These are phyloP conservation scores for Cabera pusaria DNA, from an alignment of 2,888 invertebrate genomes.

Conservation along the genomic window DNA sequence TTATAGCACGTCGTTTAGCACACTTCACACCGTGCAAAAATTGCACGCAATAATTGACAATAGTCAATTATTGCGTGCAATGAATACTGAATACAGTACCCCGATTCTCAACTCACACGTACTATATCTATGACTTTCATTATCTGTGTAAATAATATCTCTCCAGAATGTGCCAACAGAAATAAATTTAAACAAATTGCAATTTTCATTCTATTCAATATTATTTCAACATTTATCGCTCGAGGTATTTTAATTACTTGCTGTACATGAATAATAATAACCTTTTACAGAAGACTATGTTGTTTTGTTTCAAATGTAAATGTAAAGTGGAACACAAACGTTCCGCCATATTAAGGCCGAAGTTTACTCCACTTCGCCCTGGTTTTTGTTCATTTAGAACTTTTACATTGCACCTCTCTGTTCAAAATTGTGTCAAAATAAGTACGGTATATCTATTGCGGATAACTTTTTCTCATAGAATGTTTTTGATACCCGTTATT, in stretches of 20 bases:
- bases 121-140: too few species aligned
- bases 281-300: conserved; percentile 28
- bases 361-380: conserved; percentile 33
- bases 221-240: conserved; percentile 2
- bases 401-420: conserved; percentile 27
- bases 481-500: too few species aligned
- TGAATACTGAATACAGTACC: too few species aligned
- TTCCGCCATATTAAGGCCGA: conserved; percentile 39
- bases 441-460: too few species aligned
- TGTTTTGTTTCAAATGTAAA: conserved; percentile 20
- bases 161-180: too few species aligned
- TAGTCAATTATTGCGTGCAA: too few species aligned
- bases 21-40: too few species aligned
- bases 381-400: conserved; percentile 37
- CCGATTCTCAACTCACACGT: too few species aligned
- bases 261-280: conserved; percentile 20
- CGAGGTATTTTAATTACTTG: conserved; percentile 27
- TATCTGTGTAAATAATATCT: too few species aligned
- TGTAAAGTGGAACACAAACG: conserved; percentile 42
- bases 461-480: too few species aligned
- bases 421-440: conserved; percentile 23
- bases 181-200: neutral
- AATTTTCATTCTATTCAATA: neutral
- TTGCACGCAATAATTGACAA: too few species aligned
- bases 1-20: too few species aligned